A percentile compares a stretch with the other conserved stretches of the same genome.
Conservation (phyloP, 2,113 vertebrate species). For the Mirza zaza region DNA sequence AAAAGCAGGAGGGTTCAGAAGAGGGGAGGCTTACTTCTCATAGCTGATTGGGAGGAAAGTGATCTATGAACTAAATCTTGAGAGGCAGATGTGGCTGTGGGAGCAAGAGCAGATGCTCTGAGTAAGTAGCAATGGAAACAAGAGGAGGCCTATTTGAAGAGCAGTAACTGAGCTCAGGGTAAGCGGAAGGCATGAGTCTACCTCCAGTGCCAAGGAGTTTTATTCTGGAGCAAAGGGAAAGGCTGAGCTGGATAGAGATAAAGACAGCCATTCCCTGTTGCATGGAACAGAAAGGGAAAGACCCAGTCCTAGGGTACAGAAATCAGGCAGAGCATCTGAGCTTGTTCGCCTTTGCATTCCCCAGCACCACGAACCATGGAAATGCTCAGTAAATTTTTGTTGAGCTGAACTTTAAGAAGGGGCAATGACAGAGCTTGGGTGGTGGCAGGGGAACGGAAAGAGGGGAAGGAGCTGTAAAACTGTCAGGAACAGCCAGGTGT, state of each 20-base stretch:
- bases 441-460: neutral
- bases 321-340: neutral
- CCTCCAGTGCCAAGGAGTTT: neutral
- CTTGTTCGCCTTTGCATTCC: neutral
- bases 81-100: neutral
- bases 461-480: no score
- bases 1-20: neutral
- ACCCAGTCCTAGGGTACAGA: neutral
- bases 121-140: rapidly evolving
- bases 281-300: neutral
- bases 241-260: neutral
- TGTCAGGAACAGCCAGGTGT: neutral
- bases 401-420: neutral
- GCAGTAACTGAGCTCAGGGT: neutral
- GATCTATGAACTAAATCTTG: neutral
- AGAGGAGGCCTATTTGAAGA: neutral
- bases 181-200: no score
- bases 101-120: neutral
- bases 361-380: rapidly evolving
- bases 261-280: rapidly evolving
- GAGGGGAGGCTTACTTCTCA: neutral
- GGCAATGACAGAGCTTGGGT: neutral
- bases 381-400: no score
- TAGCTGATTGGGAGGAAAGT: neutral
- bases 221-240: neutral